Evolutionary conservation across 2,888 invertebrate species (phyloP).

Genomic region (Cinara cedri): DNA sequence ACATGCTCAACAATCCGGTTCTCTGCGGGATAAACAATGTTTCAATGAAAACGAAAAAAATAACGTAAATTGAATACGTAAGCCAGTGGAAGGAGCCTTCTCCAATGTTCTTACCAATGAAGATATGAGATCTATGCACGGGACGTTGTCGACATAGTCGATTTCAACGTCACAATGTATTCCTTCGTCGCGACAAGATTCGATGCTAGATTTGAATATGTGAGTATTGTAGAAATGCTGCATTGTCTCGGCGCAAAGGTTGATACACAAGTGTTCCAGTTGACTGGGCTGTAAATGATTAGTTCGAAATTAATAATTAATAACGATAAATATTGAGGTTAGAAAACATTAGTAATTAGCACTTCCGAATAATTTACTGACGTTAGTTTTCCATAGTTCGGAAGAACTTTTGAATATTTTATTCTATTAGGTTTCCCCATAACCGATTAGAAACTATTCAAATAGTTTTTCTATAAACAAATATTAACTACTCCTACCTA

Average conservation of each 20-base stretch:
- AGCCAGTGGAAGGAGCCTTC: no score
- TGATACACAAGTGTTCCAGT: conserved; percentile 91
- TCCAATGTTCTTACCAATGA: conserved; percentile 69
- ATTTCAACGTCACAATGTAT: conserved; percentile 88
- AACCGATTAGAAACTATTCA: no score
- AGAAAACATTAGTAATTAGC: background rate
- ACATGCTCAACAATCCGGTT: conserved; percentile 87
- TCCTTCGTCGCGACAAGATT: conserved; percentile 92
- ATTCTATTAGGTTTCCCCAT: no score
- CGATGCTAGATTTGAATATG: conserved; percentile 91
- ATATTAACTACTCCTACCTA: no score
- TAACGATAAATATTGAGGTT: no score
- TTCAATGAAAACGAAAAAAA: background rate
- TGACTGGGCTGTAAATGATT: conserved; percentile 74
- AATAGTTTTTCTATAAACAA: no score
- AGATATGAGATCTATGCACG: conserved; percentile 93
- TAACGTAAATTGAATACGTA: background rate
- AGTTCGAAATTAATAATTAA: no score
- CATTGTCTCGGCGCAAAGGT: conserved; percentile 95
- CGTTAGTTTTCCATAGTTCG: no score
- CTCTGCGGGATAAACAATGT: conserved; percentile 65
- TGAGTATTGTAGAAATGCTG: conserved; percentile 98
- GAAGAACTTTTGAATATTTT: no score
- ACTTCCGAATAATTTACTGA: background rate
- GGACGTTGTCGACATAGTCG: conserved; percentile 93